These are phyloP conservation scores for Gymnoscopelus microlampas DNA, from an alignment of 2,797 vertebrate species.

Conservation along the genomic window DNA sequence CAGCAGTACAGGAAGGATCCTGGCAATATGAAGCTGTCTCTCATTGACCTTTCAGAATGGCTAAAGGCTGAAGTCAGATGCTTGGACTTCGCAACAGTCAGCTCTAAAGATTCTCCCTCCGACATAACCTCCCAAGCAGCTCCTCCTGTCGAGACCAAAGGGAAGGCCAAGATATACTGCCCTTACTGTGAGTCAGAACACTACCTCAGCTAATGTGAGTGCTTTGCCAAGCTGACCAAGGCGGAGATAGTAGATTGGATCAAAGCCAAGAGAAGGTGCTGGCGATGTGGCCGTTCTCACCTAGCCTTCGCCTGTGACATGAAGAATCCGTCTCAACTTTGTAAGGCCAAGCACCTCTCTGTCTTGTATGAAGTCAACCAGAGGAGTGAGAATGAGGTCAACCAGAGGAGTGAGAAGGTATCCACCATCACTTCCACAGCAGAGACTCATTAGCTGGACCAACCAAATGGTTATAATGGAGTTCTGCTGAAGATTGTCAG, in stretches of 20 bases:
- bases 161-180: conserved; percentile 3
- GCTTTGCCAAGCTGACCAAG: conserved; percentile 5
- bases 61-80: no score
- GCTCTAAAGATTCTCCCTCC: not conserved
- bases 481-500: conserved; percentile 25
- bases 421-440: conserved; percentile 5
- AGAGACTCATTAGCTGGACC: conserved; percentile 21
- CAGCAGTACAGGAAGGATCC: no score
- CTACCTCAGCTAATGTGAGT: conserved; percentile 5
- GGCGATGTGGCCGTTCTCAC: conserved; percentile 27
- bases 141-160: no score
- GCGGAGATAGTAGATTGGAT: conserved; percentile 37
- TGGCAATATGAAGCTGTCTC: not conserved
- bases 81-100: no score
- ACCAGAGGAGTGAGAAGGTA: not conserved
- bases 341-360: conserved; percentile 22
- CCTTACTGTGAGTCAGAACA: no score
- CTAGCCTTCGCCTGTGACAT: conserved; percentile 17
- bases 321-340: conserved; percentile 20
- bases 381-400: not conserved
- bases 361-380: conserved; percentile 21
- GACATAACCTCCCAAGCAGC: not conserved
- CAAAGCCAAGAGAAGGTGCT: conserved; percentile 9
- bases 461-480: conserved; percentile 9
- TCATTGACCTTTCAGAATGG: conserved; percentile 9